Conservation (phyloP, 2,797 vertebrate species). For the Girardinus metallicus region DNA sequence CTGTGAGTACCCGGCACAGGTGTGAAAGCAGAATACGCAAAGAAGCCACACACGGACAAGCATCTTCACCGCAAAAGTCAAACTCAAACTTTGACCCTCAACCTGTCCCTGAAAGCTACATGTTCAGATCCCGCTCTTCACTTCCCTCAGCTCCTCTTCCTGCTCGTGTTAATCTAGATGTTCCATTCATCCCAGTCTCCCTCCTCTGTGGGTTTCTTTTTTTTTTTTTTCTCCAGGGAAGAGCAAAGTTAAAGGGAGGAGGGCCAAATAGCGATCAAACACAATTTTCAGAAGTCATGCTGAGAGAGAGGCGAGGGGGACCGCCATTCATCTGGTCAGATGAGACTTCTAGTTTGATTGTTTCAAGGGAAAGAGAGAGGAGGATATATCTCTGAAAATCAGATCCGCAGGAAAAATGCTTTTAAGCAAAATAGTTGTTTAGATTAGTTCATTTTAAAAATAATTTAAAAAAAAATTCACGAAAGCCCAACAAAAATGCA, state of each 20-base stretch:
- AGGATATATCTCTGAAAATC: constrained; percentile 38
- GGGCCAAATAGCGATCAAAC: constrained; percentile 82
- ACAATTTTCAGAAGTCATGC: constrained; percentile 87
- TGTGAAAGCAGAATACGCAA: constrained; percentile 66
- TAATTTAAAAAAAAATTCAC: background rate
- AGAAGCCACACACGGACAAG: constrained; percentile 70
- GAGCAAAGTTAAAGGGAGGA: constrained; percentile 60
- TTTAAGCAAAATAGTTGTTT: background rate
- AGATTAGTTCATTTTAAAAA: background rate
- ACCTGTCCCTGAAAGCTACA: constrained; percentile 62
- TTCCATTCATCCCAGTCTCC: constrained; percentile 61
- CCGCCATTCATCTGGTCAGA: constrained; percentile 80
- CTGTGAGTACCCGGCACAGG: constrained; percentile 68
- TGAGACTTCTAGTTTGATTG: constrained; percentile 60
- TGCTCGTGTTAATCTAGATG: constrained; percentile 62
- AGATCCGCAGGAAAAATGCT: background rate
- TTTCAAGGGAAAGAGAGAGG: constrained; percentile 50
- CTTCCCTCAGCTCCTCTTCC: constrained; percentile 68
- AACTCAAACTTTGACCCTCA: constrained; percentile 29
- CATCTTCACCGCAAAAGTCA: constrained; percentile 68
- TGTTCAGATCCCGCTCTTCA: constrained; percentile 68
- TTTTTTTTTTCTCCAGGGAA: constrained; percentile 46
- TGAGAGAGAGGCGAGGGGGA: constrained; percentile 78
- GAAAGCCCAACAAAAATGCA: background rate
- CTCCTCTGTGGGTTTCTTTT: constrained; percentile 50